Evolutionary conservation across 2,113 vertebrate genomes (phyloP), one percentile per base, ranked within the genome.

Genomic region (Saguinus midas): DNA sequence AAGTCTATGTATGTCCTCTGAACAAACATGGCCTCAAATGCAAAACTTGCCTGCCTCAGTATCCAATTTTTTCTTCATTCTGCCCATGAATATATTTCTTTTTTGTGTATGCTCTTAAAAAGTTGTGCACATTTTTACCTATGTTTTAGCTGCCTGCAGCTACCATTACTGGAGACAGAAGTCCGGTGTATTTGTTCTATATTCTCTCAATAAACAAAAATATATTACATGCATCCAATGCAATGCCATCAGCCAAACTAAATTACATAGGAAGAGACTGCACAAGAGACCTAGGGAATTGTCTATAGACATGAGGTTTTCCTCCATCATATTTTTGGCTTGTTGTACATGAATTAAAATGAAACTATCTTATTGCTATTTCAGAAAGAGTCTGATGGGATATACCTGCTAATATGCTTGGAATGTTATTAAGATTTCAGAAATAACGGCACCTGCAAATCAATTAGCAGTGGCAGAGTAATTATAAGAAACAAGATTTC

Each of bases 361-460:
- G 79, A 94, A 96, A 81, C 66, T 57, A 45, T 86, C 32, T 83
- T 91, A 87, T 57, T 91, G 35, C 40, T 83, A 1, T 90, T 78
- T 92, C 45, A 75, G 52, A 91, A 96, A 80, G 70, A 81, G 70
- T 94, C 78, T 91, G 81, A 94, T 75, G 64, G 64, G 50, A 87
- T 91, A 66, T 96, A 85, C 25, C 64, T 87, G 21, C 20, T 96
- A 55, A 95, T 78, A 72, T 94, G 13, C 70, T 7, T 9, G 21
- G 68, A 94, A 89, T 83, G 43, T 94, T 95, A 95, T 94, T 96
- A 96, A 94, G 58, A 92, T 91, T 97, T 91, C 79, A 94, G 80
- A 96, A 93, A 90, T 86, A 89, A 45, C 32, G 52, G 23, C 70
- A 97, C 55, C 90, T 96, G 81, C 79, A 94, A 96, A 92, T 97